Evolutionary conservation across 2,113 vertebrate genomes (phyloP), one percentile per base, ranked within the genome.

Genomic region (Nerophis ophidion): DNA sequence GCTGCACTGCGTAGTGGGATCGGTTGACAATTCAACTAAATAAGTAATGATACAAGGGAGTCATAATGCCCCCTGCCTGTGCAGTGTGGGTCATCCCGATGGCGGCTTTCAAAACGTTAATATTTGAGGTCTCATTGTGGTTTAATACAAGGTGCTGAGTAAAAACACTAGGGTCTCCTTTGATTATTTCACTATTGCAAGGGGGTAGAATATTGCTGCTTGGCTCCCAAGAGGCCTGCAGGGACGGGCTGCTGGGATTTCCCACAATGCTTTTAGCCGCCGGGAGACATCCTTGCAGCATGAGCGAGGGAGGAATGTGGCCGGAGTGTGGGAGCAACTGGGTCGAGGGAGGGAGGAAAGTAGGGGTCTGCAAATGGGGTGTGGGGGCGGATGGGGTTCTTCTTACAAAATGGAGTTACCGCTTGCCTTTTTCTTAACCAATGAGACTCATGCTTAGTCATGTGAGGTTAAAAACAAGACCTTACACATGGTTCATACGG

Each of bases 241-340:
- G 64, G 71, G 63, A 55, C 70, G 7, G 70, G 60, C 72, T 57
- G 60, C 74, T 77, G 80, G 81, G 84, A 74, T 81, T 85, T 88
- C 85, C 80, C 84, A 88, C 81, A 85, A 84, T 87, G 83, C 79
- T 75, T 77, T 77, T 79, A 80, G 84, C 77, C 77, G 71, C 78
- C 71, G 78, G 80, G 85, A 88, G 84, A 87, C 74, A 80, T 87
- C 81, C 81, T 86, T 85, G 59, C 82, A 86, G 87, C 85, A 68
- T 82, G 83, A 84, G 78, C 74, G 49, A 59, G 68, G 77, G 71
- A 81, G 85, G 87, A 87, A 88, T 88, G 80, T 72, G 79, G 76
- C 72, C 61, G 1, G 57, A 85, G 82, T 86, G 85, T 87, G 82
- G 87, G 82, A 88, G 81, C 67, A 59, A 84, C 72, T 33, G 71